Evolutionary conservation across 2,113 vertebrate genomes (phyloP).

Genomic region (Phycodurus eques): DNA sequence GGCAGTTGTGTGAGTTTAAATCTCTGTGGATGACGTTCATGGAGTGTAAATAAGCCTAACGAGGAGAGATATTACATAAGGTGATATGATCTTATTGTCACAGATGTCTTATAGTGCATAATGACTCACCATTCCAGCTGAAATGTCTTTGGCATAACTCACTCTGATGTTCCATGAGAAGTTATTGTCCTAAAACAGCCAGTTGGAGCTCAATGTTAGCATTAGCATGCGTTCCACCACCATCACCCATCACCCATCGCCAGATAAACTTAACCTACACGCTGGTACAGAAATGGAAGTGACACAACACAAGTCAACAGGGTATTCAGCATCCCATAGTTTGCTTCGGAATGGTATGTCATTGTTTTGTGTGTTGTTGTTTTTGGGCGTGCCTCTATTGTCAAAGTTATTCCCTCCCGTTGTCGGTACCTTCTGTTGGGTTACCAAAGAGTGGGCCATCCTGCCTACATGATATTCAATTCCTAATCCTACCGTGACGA

Average conservation of each 20-base stretch:
- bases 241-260: background rate
- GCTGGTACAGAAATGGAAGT: background rate
- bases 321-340: background rate
- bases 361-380: background rate
- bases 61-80: slow-evolving; percentile 6
- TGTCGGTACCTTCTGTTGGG: too few species aligned
- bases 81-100: background rate
- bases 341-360: background rate
- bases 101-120: background rate
- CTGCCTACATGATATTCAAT: background rate
- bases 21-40: slow-evolving; percentile 98
- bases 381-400: background rate
- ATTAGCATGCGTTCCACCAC: background rate
- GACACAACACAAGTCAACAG: background rate
- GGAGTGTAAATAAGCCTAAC: slow-evolving; percentile 89
- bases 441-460: background rate
- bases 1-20: slow-evolving; percentile 96
- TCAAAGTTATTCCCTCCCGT: background rate
- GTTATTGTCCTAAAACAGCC: slow-evolving; percentile 76
- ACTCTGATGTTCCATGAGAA: slow-evolving; percentile 89
- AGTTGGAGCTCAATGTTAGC: background rate
- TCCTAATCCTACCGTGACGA: too few species aligned
- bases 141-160: slow-evolving; percentile 92
- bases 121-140: slow-evolving; percentile 86
- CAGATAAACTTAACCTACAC: background rate